phyloP scores from a whole-genome alignment of 2,888 invertebrate species.

The Tetragonisca angustula region DNA sequence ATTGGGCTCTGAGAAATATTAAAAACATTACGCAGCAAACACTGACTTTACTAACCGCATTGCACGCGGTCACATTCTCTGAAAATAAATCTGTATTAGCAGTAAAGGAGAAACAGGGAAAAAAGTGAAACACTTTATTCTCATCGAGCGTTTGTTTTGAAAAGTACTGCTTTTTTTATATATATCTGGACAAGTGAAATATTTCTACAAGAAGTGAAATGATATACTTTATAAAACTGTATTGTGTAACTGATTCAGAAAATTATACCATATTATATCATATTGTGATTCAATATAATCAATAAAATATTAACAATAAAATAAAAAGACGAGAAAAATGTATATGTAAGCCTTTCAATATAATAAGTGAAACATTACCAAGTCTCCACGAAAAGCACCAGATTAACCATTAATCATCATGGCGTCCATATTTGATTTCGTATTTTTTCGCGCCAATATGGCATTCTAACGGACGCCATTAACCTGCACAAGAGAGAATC shows the following conservation, averaged over 20 bases:
- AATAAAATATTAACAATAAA: no score
- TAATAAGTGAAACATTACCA: no score
- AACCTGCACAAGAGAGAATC: background rate
- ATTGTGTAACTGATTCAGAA: no score
- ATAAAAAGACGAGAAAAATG: no score
- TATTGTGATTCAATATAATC: no score
- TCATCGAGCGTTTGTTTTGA: background rate
- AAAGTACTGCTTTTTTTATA: background rate
- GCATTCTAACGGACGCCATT: background rate
- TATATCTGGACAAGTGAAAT: background rate
- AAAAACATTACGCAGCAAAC: background rate
- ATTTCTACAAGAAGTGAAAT: no score
- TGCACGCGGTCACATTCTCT: background rate
- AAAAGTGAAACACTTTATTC: background rate
- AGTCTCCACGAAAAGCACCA: background rate
- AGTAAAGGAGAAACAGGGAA: background rate
- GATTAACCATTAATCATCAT: background rate
- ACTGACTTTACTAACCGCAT: background rate
- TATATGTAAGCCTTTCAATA: no score
- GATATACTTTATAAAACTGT: no score
- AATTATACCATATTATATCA: no score
- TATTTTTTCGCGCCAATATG: background rate
- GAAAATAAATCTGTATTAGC: background rate
- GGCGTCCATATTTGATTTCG: background rate
- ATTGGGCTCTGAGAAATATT: background rate